A percentile compares a stretch with the other conserved stretches of the same genome.
Evolutionary conservation across 2,113 vertebrate genomes (phyloP).

Genomic region (Rhizomys pruinosus): DNA sequence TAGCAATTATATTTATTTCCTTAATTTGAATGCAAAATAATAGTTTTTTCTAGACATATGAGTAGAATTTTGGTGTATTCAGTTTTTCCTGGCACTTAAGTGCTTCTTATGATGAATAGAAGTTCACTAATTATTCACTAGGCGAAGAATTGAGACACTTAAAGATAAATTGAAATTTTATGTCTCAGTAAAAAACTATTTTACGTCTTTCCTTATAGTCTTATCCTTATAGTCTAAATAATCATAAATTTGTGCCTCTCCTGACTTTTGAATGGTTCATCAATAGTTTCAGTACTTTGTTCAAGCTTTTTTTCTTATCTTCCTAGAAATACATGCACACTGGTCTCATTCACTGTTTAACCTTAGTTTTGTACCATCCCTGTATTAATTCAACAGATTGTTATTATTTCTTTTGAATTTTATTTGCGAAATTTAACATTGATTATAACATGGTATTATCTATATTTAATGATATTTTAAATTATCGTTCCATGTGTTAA

Average conservation of each 20-base stretch:
- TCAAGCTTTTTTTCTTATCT: neutral
- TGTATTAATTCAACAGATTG: neutral
- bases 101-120: neutral
- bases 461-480: constrained; percentile 24
- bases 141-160: neutral
- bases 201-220: too few relatives aligned
- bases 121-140: neutral
- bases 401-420: constrained; percentile 23
- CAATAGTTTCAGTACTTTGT: neutral
- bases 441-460: neutral
- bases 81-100: too few relatives aligned
- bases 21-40: neutral
- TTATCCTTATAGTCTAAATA: neutral
- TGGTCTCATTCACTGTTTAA: too few relatives aligned
- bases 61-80: neutral
- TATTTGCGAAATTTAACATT: neutral
- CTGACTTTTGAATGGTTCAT: neutral
- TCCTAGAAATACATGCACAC: too few relatives aligned
- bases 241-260: neutral
- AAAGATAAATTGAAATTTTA: neutral
- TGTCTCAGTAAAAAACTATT: too few relatives aligned
- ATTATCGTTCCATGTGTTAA: neutral
- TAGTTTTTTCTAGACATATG: neutral
- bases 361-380: neutral
- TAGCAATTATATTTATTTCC: neutral